These are phyloP conservation scores for Menidia menidia DNA, from an alignment of 2,797 vertebrate genomes.

Conservation along the genomic window DNA sequence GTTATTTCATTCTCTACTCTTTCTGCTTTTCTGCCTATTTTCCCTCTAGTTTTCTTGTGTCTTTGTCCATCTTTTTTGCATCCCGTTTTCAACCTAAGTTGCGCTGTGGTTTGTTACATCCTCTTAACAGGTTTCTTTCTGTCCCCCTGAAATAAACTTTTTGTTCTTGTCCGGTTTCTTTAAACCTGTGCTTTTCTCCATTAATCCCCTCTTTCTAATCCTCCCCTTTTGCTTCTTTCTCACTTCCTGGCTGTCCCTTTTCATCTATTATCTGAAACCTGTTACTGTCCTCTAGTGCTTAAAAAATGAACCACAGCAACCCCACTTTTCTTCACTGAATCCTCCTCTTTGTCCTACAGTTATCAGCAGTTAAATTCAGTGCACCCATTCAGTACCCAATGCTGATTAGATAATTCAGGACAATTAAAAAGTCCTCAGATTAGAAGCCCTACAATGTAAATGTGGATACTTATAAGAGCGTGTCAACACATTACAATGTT, in stretches of 20 bases:
- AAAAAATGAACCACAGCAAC: constrained; percentile 50
- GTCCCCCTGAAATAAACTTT: constrained; percentile 1
- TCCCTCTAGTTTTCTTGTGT: constrained; percentile 20
- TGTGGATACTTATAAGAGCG: not conserved
- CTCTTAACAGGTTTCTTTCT: constrained; percentile 10
- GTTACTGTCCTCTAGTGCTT: constrained; percentile 75
- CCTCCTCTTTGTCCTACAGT: not conserved
- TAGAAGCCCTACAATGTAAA: not conserved
- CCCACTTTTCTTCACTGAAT: constrained; percentile 10
- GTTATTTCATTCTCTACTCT: constrained; percentile 25
- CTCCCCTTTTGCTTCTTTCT: not conserved
- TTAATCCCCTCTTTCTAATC: not conserved
- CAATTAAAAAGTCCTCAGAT: not conserved
- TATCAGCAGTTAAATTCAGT: not conserved
- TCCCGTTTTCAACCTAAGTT: constrained; percentile 31
- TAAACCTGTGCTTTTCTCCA: not conserved
- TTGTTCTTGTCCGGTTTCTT: not conserved
- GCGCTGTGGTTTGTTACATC: constrained; percentile 2
- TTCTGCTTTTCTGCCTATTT: constrained; percentile 30
- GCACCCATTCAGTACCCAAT: not conserved
- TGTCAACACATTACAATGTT: too few species aligned
- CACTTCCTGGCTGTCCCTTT: not conserved
- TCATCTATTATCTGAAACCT: constrained; percentile 51
- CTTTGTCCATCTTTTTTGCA: constrained; percentile 33
- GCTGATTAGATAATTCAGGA: not conserved